A percentile compares a stretch with the other conserved stretches of the same genome.
phyloP scores from a whole-genome alignment of 2,888 invertebrate species.

The Liodrosophila aerea region DNA sequence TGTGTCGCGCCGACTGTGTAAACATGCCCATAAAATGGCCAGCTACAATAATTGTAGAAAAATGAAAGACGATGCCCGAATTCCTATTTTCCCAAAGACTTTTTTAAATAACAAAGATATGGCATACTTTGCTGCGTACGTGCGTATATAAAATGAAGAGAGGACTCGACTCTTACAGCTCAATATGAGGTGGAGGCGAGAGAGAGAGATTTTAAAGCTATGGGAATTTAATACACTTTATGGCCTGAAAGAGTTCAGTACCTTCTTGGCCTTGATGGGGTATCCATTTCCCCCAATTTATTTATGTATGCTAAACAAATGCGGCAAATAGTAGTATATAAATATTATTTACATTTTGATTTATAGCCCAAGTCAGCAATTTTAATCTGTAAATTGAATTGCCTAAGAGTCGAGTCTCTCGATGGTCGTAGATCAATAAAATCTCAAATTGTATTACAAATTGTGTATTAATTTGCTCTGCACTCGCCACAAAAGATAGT shows the following conservation, averaged over 20 bases:
- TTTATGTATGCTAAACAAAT: too few relatives aligned
- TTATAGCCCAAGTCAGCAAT: too few relatives aligned
- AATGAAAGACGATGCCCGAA: conserved; percentile 45
- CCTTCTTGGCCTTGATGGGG: neutral
- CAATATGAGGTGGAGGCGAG: neutral
- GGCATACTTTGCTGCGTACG: conserved; percentile 20
- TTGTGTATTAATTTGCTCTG: too few relatives aligned
- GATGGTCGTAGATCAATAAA: too few relatives aligned
- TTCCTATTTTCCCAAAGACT: conserved; percentile 18
- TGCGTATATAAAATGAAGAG: neutral
- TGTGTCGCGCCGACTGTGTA: conserved; percentile 45
- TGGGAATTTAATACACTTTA: conserved; percentile 4
- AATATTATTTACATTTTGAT: too few relatives aligned
- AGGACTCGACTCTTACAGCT: neutral
- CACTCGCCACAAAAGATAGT: conserved; percentile 2
- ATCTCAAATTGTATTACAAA: too few relatives aligned
- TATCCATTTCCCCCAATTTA: neutral
- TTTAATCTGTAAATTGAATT: neutral
- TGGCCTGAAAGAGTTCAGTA: conserved; percentile 1
- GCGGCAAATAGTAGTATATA: too few relatives aligned
- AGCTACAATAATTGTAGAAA: conserved; percentile 44
- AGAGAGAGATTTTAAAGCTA: conserved; percentile 8
- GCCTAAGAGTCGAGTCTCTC: too few relatives aligned
- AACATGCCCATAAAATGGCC: conserved; percentile 65
- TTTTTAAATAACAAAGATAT: conserved; percentile 18